Evolutionary conservation across 2,113 vertebrate genomes (phyloP).

Genomic region (Semnornis frantzii): DNA sequence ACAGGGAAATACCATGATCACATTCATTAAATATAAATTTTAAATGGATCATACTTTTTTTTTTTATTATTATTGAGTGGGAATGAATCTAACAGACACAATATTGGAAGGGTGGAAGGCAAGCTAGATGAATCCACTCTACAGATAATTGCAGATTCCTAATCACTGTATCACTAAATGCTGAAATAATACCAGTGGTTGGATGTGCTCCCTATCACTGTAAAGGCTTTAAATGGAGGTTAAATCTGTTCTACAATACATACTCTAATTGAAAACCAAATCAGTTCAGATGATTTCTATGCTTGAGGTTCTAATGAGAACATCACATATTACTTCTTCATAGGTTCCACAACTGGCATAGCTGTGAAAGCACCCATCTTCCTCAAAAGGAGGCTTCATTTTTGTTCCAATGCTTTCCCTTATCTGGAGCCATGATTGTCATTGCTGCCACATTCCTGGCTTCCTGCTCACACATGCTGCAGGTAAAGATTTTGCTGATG

Average conservation of each 20-base stretch:
- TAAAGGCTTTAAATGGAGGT: neutral
- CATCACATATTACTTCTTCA: neutral
- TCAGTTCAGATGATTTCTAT: neutral
- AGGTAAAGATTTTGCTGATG: neutral
- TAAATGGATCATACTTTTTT: neutral
- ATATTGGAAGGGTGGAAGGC: neutral
- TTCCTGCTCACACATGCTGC: neutral
- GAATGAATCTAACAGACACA: neutral
- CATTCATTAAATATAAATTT: neutral
- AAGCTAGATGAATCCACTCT: neutral
- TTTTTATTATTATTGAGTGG: neutral
- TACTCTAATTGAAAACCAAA: neutral
- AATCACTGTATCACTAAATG: neutral
- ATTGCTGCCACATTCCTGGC: neutral
- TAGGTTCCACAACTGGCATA: neutral
- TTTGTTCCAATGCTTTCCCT: neutral
- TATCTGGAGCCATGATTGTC: neutral
- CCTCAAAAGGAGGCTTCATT: neutral
- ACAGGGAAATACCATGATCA: neutral
- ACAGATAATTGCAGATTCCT: neutral
- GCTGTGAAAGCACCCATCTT: neutral
- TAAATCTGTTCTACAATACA: neutral
- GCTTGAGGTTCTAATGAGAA: neutral
- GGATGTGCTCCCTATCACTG: neutral
- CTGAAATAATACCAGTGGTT: neutral